A percentile compares a stretch with the other conserved stretches of the same genome.
Evolutionary conservation across 2,797 vertebrate species (phyloP).

Genomic region (Lepilemur ruficaudatus): DNA sequence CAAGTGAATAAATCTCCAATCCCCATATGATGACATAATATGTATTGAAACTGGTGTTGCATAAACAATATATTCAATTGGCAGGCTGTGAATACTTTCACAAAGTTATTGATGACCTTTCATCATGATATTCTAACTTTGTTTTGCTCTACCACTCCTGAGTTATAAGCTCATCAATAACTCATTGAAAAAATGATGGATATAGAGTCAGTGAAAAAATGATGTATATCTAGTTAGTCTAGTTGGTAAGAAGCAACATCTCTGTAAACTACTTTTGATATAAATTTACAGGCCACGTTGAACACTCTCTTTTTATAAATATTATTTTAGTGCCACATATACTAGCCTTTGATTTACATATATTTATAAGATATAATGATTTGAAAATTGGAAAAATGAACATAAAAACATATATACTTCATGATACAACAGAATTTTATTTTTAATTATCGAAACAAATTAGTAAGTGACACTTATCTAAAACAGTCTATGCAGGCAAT

Average conservation of each 20-base stretch:
- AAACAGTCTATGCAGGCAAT: not conserved
- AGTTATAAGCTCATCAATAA: slow-evolving; percentile 82
- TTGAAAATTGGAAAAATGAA: slow-evolving; percentile 28
- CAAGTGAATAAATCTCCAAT: slow-evolving; percentile 49
- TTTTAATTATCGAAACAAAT: not conserved
- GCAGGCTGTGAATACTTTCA: slow-evolving; percentile 75
- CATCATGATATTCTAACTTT: slow-evolving; percentile 76
- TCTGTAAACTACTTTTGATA: not conserved
- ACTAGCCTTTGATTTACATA: not conserved
- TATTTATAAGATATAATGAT: not conserved
- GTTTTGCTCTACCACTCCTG: slow-evolving; percentile 82
- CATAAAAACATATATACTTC: not conserved
- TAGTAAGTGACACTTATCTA: not conserved
- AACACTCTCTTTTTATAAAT: not conserved
- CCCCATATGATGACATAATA: slow-evolving; percentile 61
- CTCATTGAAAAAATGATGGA: slow-evolving; percentile 81
- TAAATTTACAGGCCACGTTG: not conserved
- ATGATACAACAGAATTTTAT: not conserved
- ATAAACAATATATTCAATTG: slow-evolving; percentile 75
- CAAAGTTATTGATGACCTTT: slow-evolving; percentile 84
- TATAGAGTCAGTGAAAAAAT: slow-evolving; percentile 71
- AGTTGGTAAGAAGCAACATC: slow-evolving; percentile 40
- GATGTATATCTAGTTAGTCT: slow-evolving; percentile 67
- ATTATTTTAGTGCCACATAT: not conserved
- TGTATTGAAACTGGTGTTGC: slow-evolving; percentile 58